phyloP scores from a whole-genome alignment of 2,888 invertebrate species.

The Torymus auratus region DNA sequence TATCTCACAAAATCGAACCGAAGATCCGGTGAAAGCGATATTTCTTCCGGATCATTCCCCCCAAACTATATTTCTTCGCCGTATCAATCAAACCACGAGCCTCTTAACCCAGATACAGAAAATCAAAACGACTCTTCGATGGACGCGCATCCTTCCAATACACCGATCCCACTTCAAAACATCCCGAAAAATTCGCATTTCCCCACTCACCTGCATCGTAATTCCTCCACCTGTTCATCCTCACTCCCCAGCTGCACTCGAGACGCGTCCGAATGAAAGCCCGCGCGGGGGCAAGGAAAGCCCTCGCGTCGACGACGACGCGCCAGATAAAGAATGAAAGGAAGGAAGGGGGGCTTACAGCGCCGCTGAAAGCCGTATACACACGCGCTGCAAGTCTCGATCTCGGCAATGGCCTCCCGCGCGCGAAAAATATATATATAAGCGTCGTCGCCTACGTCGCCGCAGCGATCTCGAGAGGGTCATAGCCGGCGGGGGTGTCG shows the following conservation, averaged over 20 bases:
- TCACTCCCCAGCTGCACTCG: not conserved
- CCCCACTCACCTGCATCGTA: too few species aligned
- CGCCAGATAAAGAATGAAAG: constrained; percentile 19
- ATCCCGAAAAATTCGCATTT: too few species aligned
- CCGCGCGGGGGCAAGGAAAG: not conserved
- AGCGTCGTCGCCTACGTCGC: not conserved
- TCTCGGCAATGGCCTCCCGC: constrained; percentile 2
- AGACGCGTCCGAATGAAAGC: not conserved
- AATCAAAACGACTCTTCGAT: too few species aligned
- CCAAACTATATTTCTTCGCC: too few species aligned
- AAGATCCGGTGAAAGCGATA: too few species aligned
- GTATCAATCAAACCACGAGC: too few species aligned
- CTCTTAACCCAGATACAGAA: too few species aligned
- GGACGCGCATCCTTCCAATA: too few species aligned
- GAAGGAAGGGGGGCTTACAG: constrained; percentile 4
- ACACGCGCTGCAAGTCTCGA: constrained; percentile 19
- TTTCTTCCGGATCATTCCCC: too few species aligned
- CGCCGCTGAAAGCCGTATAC: not conserved
- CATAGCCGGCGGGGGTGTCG: constrained; percentile 38
- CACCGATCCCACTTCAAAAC: too few species aligned
- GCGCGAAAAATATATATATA: not conserved
- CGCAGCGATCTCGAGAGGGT: constrained; percentile 51
- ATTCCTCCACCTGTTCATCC: too few species aligned
- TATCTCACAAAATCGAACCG: too few species aligned
- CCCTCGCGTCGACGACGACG: not conserved